phyloP scores from a whole-genome alignment of 2,888 invertebrate species.

The Heteromyza rotundicornis region DNA sequence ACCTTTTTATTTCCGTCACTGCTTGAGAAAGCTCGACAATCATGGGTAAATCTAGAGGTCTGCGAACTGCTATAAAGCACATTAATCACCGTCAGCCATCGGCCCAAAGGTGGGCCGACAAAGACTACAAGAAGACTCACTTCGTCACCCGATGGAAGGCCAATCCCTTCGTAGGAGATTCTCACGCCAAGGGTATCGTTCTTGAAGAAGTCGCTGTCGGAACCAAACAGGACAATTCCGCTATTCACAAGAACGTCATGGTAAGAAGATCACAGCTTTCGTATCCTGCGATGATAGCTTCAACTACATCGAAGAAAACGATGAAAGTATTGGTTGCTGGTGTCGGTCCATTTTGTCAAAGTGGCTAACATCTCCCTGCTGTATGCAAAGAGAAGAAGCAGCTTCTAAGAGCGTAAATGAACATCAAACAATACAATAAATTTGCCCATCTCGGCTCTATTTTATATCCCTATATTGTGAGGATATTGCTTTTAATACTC shows the following conservation, averaged over 20 bases:
- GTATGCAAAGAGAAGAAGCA: slow-evolving; percentile 99
- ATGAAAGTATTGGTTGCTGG: slow-evolving; percentile 99
- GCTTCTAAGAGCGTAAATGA: slow-evolving; percentile 96
- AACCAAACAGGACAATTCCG: slow-evolving; percentile 99
- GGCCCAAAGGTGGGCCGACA: slow-evolving; percentile 99
- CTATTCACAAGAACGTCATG: slow-evolving; percentile 98
- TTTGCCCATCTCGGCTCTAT: no score
- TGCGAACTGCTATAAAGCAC: slow-evolving; percentile 98
- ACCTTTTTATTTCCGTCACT: slow-evolving; percentile 64
- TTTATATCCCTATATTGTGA: no score
- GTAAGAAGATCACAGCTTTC: slow-evolving; percentile 99
- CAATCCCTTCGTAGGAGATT: slow-evolving; percentile 99
- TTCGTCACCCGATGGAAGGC: slow-evolving; percentile 99
- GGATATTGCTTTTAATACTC: no score
- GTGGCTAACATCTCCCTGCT: slow-evolving; percentile 98
- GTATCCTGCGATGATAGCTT: slow-evolving; percentile 99
- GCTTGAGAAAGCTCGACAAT: slow-evolving; percentile 61
- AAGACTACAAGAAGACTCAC: slow-evolving; percentile 99
- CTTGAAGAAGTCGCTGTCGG: slow-evolving; percentile 99
- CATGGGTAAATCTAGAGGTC: slow-evolving; percentile 91
- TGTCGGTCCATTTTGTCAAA: slow-evolving; percentile 98
- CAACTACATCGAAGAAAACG: slow-evolving; percentile 99
- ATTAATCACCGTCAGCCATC: slow-evolving; percentile 96
- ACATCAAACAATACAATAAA: no score
- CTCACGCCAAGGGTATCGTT: slow-evolving; percentile 99